Base-by-base conservation (phyloP, 2,888 invertebrate species). In the Epinotia nisella region DNA sequence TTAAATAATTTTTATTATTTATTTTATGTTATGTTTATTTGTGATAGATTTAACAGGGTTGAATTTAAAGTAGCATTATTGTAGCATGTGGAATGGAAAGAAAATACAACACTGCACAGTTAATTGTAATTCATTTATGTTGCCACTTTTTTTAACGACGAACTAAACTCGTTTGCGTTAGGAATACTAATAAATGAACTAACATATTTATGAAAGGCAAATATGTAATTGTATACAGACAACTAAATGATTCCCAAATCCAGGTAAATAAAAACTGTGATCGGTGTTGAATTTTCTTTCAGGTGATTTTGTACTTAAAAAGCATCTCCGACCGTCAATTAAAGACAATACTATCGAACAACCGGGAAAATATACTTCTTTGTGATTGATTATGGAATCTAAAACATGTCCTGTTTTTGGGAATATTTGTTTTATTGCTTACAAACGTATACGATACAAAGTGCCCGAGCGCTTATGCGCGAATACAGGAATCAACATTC, bases 211-310 rank as follows among this genome's bases (percentile, higher is more conserved):
- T 15, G 11, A 45, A 45, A 45, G 45, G 15, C 1, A 45, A 45
- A 15, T 11, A 41, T 45, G 15, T 15, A 45, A 4, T 15, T 45
- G 45, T n/a, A 45, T 41, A 41, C 13, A 41, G 41, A 41, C 13
- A 41, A 13, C 2, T 11, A 11, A 45, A 15, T 45, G 4, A 45
- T 15, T 45, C 45, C 45, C 15, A 45, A 41, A 24, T 24, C 24
- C 24, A 24, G 24, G 24, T 2, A 7, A 7, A 7, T 29, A n/a
- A n/a, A n/a, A n/a, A n/a, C n/a, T 29, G 5, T 67, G 17, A 71
- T 71, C 24, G 13, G 59, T 53, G 60, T 67, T 71, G 71, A 45
- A 70, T 55, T 62, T 29, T 66, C 65, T 66, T 53, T 45, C 21
- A 24, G 15, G 11, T 17, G 15, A n/a, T n/a, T n/a, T 19, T 61